Evolutionary conservation across 2,113 vertebrate genomes (phyloP), one percentile per base, ranked within the genome.

Genomic region (Anhinga anhinga): DNA sequence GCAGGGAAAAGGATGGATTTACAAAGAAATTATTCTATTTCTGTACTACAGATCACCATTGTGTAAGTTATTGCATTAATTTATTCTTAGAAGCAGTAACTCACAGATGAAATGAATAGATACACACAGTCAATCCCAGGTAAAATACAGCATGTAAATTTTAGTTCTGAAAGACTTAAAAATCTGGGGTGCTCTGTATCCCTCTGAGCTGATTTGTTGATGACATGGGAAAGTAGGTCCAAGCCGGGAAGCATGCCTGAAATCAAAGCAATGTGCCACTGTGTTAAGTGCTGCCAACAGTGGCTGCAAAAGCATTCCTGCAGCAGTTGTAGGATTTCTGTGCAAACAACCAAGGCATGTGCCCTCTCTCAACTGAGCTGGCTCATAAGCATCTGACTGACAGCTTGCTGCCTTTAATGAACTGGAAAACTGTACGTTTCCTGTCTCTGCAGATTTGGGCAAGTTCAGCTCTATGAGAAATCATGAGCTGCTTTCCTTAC

Each of bases 391-490:
- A 29, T 13, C 36, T 93, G 93, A 98, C 63, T 96, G 97, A 95
- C 97, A 98, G 95, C 53, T 96, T 94, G 95, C 53, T 93, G 86
- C 92, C 79, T 93, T 82, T 97, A 97, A 98, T 96, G 98, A 98
- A 95, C 93, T 81, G 82, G 69, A 97, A 95, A 80, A 4, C 62
- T 73, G 6, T 17, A 29, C 3, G 13, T 74, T 67, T 93, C 80
- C 79, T 76, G 12, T 53, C 61, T 65, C 92, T 86, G 72, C 73
- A 82, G 88, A 93, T 29, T 67, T 66, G 15, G 29, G 29, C 65
- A 82, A 88, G 21, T 89, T 93, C 72, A 7, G n/a, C 55, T 95
- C 69, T 7, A 2, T 42, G 50, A 84, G 62, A 84, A 92, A 76
- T 45, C 42, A 86, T 23, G 45, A 76, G 82, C 30, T 79, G 70